Conservation (phyloP, 2,888 invertebrate genomes). For the Hyposoter dolosus region DNA sequence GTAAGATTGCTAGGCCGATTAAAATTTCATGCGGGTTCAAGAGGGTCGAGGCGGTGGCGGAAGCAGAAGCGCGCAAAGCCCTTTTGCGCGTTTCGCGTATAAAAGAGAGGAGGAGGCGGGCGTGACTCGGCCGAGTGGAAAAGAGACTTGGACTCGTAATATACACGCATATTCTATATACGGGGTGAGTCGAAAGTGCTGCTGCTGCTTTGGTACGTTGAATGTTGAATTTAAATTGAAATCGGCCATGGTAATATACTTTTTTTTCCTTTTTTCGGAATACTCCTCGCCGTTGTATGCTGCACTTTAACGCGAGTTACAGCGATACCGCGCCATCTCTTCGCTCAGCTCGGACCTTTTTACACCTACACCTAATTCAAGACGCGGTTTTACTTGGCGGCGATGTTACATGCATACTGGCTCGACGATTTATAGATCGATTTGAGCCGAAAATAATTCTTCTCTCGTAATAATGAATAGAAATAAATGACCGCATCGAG, state of each 20-base stretch:
- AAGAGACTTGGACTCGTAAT: slow-evolving; percentile 37
- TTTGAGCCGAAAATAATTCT: no score
- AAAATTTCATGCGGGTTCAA: slow-evolving; percentile 72
- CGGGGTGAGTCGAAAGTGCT: neutral
- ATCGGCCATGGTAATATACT: no score
- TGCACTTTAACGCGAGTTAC: slow-evolving; percentile 67
- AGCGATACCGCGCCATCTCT: slow-evolving; percentile 56
- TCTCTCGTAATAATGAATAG: no score
- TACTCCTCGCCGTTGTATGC: slow-evolving; percentile 42
- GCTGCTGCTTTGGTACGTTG: no score
- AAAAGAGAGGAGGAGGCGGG: slow-evolving; percentile 31
- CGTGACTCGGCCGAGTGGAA: slow-evolving; percentile 44
- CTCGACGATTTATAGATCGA: no score
- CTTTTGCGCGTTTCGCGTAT: slow-evolving; percentile 49
- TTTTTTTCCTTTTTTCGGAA: neutral
- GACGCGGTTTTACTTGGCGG: neutral
- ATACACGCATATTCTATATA: slow-evolving; percentile 14
- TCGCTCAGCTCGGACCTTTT: slow-evolving; percentile 26
- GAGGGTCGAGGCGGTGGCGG: slow-evolving; percentile 55
- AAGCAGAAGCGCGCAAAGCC: slow-evolving; percentile 52
- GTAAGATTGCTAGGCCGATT: slow-evolving; percentile 69
- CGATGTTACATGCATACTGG: no score
- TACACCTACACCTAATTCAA: neutral
- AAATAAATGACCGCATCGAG: neutral
- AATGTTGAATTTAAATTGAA: no score